Evolutionary conservation across 2,113 vertebrate genomes (phyloP), one percentile per base, ranked within the genome.

Genomic region (Proteles cristata): DNA sequence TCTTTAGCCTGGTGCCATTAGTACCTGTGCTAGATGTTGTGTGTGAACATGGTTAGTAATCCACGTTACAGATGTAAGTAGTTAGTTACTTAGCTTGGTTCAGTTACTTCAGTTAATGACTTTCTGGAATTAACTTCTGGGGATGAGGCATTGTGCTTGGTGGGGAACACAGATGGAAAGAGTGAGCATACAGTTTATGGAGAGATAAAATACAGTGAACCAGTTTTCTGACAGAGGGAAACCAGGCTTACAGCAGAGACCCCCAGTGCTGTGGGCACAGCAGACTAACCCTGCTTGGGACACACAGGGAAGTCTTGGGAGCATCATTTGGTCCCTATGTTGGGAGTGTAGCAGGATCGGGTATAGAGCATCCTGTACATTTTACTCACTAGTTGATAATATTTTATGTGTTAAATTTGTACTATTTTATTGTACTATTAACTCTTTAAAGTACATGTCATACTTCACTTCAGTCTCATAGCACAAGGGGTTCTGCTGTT

Each of bases 111-210:
- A 81, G 10, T 71, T 76, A 66, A 69, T 21, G 50, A 7, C 65
- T 92, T 33, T 84, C 48, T 71, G 55, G 77, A 77, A 48, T 88
- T 91, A 58, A 58, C 85, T 94, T 94, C 17, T 93, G 76, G 53
- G 23, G 21, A 2, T 83, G 33, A 86, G 35, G 25, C n/a, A 25
- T 12, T 90, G 12, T 95, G 35, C 58, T 95, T 39, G 35, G 31
- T 74, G 26, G 68, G 26, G 17, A 96, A 81, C 31, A 80, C 39
- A 93, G 66, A 77, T 80, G 69, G 85, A 66, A 65, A 95, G 63
- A 92, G 17, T n/a, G 63, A 92, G 17, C 39, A 48, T 55, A 48
- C 0, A 43, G 10, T 69, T 94, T 68, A 92, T 68, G 65, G 48
- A 48, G 3, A n/a, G 85, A 76, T 1, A 61, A 11, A 81, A 21